Conservation (phyloP, 92 coral and sea anemone species). For the Parazoanthus swiftii region DNA sequence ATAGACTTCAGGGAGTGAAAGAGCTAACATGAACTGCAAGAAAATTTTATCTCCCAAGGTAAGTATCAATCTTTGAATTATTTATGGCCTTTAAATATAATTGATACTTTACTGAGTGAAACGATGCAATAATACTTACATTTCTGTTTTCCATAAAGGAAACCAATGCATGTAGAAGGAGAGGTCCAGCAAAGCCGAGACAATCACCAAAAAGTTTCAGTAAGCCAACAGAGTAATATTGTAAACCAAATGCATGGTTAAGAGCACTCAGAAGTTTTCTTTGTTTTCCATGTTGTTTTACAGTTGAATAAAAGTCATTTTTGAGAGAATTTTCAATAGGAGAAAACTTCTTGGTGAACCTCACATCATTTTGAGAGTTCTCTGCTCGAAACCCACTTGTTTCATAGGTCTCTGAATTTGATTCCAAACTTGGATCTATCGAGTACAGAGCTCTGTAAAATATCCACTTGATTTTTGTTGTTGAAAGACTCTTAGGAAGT, state of each 20-base stretch:
- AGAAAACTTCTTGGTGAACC: background rate
- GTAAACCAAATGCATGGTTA: slow-evolving; percentile 89
- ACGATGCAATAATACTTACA: slow-evolving; percentile 46
- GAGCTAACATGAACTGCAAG: too few relatives aligned
- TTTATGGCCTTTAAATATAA: too few relatives aligned
- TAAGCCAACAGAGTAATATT: slow-evolving; percentile 87
- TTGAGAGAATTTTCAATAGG: background rate
- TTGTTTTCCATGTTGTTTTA: slow-evolving; percentile 34
- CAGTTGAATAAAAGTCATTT: background rate
- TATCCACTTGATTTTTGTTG: slow-evolving; percentile 57
- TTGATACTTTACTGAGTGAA: background rate
- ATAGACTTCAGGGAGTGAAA: too few relatives aligned
- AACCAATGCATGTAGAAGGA: slow-evolving; percentile 91
- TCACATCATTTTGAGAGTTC: slow-evolving; percentile 24
- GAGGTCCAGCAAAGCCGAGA: slow-evolving; percentile 96
- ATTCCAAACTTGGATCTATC: background rate
- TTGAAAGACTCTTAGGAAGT: slow-evolving; percentile 78
- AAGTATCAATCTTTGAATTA: too few relatives aligned
- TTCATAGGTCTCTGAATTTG: background rate
- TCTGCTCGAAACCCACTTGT: slow-evolving; percentile 3
- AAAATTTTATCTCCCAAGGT: too few relatives aligned
- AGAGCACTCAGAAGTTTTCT: slow-evolving; percentile 79
- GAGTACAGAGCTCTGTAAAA: slow-evolving; percentile 61
- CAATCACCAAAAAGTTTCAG: slow-evolving; percentile 85
- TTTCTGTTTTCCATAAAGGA: slow-evolving; percentile 92